Conservation (phyloP, 2,797 vertebrate species). For the Hydrocynus forskahlii region DNA sequence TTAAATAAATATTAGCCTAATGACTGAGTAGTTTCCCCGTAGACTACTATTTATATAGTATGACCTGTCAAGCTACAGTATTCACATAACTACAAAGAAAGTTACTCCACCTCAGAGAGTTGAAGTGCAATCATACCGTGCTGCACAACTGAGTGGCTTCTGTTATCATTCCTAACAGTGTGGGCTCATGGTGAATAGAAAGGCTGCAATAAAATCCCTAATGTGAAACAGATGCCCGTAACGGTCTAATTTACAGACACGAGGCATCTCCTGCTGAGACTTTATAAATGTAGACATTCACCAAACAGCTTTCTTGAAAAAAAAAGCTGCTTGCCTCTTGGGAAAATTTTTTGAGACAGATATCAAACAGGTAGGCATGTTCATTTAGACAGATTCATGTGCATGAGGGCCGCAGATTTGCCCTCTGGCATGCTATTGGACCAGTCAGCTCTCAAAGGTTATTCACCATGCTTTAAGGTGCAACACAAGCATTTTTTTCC, state of each 20-base stretch:
- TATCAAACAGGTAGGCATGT: not conserved
- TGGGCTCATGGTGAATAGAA: slow-evolving; percentile 39
- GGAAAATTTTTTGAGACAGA: not conserved
- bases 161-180: slow-evolving; percentile 39
- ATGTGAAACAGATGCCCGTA: slow-evolving; percentile 55
- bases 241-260: slow-evolving; percentile 47
- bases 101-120: slow-evolving; percentile 10
- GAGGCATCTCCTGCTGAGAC: slow-evolving; percentile 26
- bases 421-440: not conserved
- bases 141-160: slow-evolving; percentile 14
- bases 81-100: not conserved
- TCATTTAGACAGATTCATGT: not conserved
- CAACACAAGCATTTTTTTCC: not conserved
- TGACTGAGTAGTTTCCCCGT: slow-evolving; percentile 5
- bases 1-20: not conserved
- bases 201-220: slow-evolving; percentile 44
- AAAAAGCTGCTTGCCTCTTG: not conserved
- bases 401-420: not conserved
- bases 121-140: slow-evolving; percentile 22
- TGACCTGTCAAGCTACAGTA: not conserved
- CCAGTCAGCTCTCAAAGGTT: not conserved
- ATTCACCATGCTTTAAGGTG: not conserved
- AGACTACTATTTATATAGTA: slow-evolving; percentile 6
- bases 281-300: slow-evolving; percentile 40
- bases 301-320: slow-evolving; percentile 9